These are phyloP conservation scores for Tiliqua scincoides DNA, from an alignment of 2,113 vertebrate genomes.

Conservation along the genomic window DNA sequence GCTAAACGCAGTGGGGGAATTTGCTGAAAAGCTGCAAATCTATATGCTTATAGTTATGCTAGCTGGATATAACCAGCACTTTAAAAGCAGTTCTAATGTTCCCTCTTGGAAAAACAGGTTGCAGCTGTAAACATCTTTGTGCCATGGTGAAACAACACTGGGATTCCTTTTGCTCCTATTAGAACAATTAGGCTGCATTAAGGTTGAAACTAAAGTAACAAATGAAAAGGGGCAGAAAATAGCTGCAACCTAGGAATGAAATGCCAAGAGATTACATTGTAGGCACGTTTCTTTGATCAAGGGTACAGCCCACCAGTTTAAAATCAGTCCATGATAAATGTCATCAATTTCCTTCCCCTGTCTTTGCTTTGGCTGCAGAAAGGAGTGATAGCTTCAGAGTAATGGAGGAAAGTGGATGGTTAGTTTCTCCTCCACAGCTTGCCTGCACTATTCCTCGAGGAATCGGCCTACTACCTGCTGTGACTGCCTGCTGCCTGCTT, in stretches of 20 bases:
- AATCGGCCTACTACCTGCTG: conserved; percentile 36
- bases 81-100: conserved; percentile 14
- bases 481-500: conserved; percentile 32
- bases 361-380: conserved; percentile 40
- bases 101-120: background rate
- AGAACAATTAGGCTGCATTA: conserved; percentile 51
- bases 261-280: conserved; percentile 46
- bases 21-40: conserved; percentile 8
- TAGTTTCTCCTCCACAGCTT: conserved; percentile 46
- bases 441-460: conserved; percentile 39
- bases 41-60: background rate
- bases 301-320: conserved; percentile 29
- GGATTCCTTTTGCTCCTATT: conserved; percentile 41
- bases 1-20: background rate
- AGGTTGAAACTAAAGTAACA: conserved; percentile 60
- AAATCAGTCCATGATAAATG: conserved; percentile 19
- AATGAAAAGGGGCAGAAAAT: conserved; percentile 59
- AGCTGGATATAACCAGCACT: conserved; percentile 10
- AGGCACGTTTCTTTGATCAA: conserved; percentile 31
- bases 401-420: conserved; percentile 38
- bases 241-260: conserved; percentile 39
- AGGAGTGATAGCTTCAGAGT: conserved; percentile 9
- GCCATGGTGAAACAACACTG: conserved; percentile 44
- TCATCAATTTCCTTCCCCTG: conserved; percentile 44
- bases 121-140: conserved; percentile 28